Base-by-base conservation (phyloP, 2,113 vertebrate species). In the Entosphenus tridentatus region DNA sequence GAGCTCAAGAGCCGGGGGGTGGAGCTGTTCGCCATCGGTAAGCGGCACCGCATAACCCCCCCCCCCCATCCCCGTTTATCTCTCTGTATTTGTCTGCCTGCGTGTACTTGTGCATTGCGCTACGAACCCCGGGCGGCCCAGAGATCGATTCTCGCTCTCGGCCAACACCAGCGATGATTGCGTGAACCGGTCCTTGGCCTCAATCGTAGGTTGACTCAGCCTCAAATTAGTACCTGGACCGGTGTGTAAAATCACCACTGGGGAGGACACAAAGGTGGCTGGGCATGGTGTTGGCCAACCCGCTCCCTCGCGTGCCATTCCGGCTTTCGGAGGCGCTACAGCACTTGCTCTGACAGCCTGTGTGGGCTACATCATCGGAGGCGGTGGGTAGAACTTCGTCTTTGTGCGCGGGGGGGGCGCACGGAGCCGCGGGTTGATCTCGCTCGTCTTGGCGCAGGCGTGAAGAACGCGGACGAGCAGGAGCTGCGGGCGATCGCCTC, bases 11-110 rank as follows among this genome's bases (percentile, higher is more conserved):
- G 74, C 57, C 76, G 80, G 9, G 87, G 85, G 2, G 80, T 89
- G 12, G 82, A 88, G 71, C 83, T 96, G 78, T 89, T 95, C 67
- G 79, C 87, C 56, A 82, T 96, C 57, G 92, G 92, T 95, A 77
- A 87, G 82, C 11, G 17, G 3, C 62, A 14, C 58, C 18, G 8
- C 57, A 58, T n/a, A 59, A 11, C 17, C 1, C 11, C 39, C 57
- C 68, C 11, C 17, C 17, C 57, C 56, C 12, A 9, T 54, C n/a
- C 16, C 55, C 2, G 6, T 16, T 8, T 9, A 12, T 12, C 6
- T 21, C 8, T 13, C 12, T 69, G n/a, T 17, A 55, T 9, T 54
- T 17, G 56, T 55, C 67, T 16, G 16, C 10, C 18, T 17, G 12
- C 14, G 56, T 14, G 56, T 70, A 58, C 6, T 16, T 17, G 21